A percentile compares a stretch with the other conserved stretches of the same genome.
These are phyloP conservation scores for Bombyx huttoni DNA, from an alignment of 2,888 invertebrate genomes.

Conservation along the genomic window DNA sequence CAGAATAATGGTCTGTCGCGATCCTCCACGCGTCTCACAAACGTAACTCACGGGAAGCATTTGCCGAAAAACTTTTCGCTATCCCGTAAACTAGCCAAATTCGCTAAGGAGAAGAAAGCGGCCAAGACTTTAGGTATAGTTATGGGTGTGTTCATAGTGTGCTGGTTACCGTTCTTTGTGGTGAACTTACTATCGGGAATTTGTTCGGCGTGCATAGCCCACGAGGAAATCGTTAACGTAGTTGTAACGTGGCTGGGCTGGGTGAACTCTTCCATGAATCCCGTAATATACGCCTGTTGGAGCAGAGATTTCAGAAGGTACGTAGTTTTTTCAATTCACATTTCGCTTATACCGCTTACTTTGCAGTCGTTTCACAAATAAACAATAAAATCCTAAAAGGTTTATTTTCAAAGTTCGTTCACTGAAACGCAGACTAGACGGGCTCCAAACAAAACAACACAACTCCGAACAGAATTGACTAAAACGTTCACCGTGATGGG, in stretches of 20 bases:
- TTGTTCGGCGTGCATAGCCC: constrained; percentile 88
- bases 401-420: no score
- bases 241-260: constrained; percentile 95
- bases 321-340: constrained; percentile 15
- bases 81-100: constrained; percentile 93
- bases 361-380: neutral
- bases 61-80: constrained; percentile 92
- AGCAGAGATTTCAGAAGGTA: constrained; percentile 95
- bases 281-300: constrained; percentile 98
- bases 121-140: constrained; percentile 97
- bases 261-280: constrained; percentile 97
- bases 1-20: constrained; percentile 85
- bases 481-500: neutral
- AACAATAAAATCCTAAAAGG: neutral
- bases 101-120: constrained; percentile 97
- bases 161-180: constrained; percentile 98
- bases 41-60: constrained; percentile 73
- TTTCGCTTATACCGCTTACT: neutral
- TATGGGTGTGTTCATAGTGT: constrained; percentile 96
- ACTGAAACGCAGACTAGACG: no score
- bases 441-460: neutral
- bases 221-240: constrained; percentile 89
- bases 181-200: constrained; percentile 93
- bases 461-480: neutral
- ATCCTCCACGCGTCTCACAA: constrained; percentile 77